Evolutionary conservation across 2,113 vertebrate genomes (phyloP).

Genomic region (Neogobius melanostomus): DNA sequence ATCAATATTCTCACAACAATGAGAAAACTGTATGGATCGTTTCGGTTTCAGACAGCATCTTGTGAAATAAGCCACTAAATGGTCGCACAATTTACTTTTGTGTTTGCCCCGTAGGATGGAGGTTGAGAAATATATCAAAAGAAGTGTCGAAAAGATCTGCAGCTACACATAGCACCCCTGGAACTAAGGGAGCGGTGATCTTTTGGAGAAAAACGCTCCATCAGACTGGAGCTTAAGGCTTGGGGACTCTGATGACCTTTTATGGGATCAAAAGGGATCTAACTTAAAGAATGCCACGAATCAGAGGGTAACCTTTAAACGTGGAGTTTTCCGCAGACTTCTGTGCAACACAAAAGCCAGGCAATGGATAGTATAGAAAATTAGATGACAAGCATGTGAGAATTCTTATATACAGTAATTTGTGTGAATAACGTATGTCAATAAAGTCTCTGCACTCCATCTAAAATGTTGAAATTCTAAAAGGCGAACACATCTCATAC

Average conservation of each 20-base stretch:
- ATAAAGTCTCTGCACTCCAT: too few species aligned
- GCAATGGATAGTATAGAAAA: background rate
- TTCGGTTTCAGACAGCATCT: too few species aligned
- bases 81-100: background rate
- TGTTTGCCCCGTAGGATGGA: background rate
- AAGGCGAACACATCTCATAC: background rate
- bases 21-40: too few species aligned
- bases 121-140: background rate
- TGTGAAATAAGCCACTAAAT: background rate
- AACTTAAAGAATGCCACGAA: background rate
- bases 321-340: background rate
- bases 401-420: too few species aligned
- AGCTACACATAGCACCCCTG: background rate
- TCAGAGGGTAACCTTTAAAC: background rate
- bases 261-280: background rate
- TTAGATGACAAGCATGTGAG: too few species aligned
- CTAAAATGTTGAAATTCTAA: background rate
- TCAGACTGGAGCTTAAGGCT: slow-evolving; percentile 7
- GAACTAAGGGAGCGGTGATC: background rate
- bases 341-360: background rate
- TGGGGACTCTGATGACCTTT: slow-evolving; percentile 3
- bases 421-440: too few species aligned
- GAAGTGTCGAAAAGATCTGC: background rate
- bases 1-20: too few species aligned
- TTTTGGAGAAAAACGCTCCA: slow-evolving; percentile 10